Base-by-base conservation (phyloP, 2,113 vertebrate genomes). In the Hemiprocne comata region DNA sequence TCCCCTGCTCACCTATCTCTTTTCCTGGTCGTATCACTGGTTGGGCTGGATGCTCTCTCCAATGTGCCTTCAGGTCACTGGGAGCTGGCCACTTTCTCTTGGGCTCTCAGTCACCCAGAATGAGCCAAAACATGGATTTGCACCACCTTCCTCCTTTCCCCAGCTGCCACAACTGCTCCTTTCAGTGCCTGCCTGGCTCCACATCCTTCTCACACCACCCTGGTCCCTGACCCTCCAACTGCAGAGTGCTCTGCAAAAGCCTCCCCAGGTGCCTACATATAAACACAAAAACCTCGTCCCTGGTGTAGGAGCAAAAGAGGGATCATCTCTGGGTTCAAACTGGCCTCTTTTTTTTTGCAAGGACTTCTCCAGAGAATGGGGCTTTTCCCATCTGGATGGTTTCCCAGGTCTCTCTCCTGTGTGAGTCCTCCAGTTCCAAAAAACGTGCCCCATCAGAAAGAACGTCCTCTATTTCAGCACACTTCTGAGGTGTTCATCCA, bases 141-240 rank as follows among this genome's bases (percentile, higher is more conserved):
- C 3, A 13, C 6, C 50, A 54, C 23, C 17, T 54, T 2, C 5
- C 8, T 60, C 8, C 36, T 71, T 77, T 74, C 0, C 20, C 9
- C 16, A 2, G 1, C 7, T 44, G 29, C 53, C 65, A 28, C 23
- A 46, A 10, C 8, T 21, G 14, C 29, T 57, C 5, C 29, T 62
- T 53, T 54, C 51, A 34, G 26, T 57, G 10, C 24, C 29, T 2
- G 2, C 34, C 64, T 73, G 0, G 0, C 25, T 79, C 29, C 25
- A 76, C 2, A 6, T 57, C 16, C 14, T 80, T 25, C 13, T 87
- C 70, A 71, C 6, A 54, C 14, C 8, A 44, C 28, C 14, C 38
- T 17, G 36, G 28, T 67, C 4, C 28, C 64, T 26, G 6, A 40
- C 6, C 5, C 23, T 72, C 19, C 0, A 8, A 46, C 24, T 24